Evolutionary conservation across 2,888 invertebrate genomes (phyloP).

Genomic region (Dryococelus australis): DNA sequence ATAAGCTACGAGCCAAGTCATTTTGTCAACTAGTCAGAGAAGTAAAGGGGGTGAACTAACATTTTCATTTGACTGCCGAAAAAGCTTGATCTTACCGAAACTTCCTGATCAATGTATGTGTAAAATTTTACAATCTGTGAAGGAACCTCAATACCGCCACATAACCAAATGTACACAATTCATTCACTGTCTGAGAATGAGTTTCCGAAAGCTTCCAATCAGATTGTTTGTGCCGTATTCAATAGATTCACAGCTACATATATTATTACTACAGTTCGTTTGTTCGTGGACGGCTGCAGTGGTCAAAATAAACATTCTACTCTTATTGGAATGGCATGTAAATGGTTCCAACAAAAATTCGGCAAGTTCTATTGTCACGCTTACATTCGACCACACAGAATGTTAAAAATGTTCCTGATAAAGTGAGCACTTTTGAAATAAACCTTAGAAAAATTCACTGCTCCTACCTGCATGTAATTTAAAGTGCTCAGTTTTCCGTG

Average conservation of each 20-base stretch:
- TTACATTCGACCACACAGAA: too few species aligned
- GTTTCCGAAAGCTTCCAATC: not conserved
- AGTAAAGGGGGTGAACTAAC: not conserved
- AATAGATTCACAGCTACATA: too few species aligned
- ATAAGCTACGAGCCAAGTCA: constrained; percentile 45
- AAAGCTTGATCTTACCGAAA: not conserved
- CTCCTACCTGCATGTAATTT: too few species aligned
- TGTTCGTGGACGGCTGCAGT: too few species aligned
- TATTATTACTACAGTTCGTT: too few species aligned
- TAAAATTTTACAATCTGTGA: not conserved
- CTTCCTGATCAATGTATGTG: not conserved
- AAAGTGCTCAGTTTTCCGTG: too few species aligned
- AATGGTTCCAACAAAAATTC: too few species aligned
- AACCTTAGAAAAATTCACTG: too few species aligned
- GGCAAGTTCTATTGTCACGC: too few species aligned
- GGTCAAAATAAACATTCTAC: too few species aligned
- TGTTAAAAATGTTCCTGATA: too few species aligned
- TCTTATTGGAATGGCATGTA: not conserved
- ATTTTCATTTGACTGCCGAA: not conserved
- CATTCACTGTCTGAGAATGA: not conserved
- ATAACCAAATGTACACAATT: not conserved
- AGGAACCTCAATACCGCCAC: not conserved
- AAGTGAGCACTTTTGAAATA: too few species aligned
- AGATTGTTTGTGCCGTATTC: not conserved
- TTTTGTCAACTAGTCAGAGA: not conserved